Evolutionary conservation across 2,113 vertebrate species (phyloP).

Genomic region (Tretioscincus oriximinensis): DNA sequence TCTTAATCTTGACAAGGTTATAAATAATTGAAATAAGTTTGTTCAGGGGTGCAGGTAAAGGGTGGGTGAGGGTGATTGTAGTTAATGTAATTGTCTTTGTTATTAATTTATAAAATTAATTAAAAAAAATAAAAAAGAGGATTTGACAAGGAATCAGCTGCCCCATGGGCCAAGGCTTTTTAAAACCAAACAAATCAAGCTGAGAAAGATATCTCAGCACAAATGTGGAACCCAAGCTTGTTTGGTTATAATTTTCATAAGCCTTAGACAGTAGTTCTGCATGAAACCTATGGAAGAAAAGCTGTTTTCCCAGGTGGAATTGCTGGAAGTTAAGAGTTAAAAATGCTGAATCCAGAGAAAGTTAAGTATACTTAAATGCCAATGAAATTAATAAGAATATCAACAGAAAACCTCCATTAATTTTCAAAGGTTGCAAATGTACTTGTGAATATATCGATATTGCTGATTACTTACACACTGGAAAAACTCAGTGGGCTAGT

Average conservation of each 20-base stretch:
- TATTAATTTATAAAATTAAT: no score
- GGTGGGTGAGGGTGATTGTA: no score
- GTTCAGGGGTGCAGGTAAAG: no score
- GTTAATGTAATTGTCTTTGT: no score
- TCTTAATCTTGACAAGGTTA: no score
- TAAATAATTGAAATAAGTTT: no score
- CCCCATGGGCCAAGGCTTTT: not conserved
- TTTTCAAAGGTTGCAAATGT: not conserved
- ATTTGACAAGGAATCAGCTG: not conserved
- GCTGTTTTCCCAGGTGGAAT: not conserved
- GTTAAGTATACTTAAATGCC: not conserved
- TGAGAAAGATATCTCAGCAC: not conserved
- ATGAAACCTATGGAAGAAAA: not conserved
- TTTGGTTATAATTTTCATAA: not conserved
- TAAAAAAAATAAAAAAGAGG: no score
- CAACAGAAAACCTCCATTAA: not conserved
- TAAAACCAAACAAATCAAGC: not conserved
- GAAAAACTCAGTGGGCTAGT: not conserved
- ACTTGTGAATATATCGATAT: not conserved
- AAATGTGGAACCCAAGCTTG: not conserved
- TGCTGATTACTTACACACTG: not conserved
- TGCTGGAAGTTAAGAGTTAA: not conserved
- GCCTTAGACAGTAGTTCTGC: not conserved
- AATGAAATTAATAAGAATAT: not conserved
- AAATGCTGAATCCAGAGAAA: not conserved